Conservation (phyloP, 2,888 invertebrate genomes). For the Spisula subtruncata region DNA sequence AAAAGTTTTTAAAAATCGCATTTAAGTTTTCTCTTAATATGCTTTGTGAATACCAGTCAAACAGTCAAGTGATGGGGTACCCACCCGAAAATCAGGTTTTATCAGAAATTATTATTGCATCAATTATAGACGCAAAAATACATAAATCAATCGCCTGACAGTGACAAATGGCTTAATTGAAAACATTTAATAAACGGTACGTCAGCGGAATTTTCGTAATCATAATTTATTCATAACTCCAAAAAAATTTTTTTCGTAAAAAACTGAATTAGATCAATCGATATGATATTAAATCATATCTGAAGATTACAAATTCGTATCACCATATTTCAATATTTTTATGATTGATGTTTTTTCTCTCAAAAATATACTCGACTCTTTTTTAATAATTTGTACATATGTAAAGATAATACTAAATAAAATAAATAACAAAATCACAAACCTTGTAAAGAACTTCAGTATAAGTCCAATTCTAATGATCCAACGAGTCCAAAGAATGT, state of each 20-base stretch:
- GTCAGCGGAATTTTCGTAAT: neutral
- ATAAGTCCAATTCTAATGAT: neutral
- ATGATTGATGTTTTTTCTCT: too few relatives aligned
- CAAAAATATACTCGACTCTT: too few relatives aligned
- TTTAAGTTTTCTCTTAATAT: too few relatives aligned
- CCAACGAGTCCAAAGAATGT: neutral
- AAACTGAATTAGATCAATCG: neutral
- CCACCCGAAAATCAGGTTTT: neutral
- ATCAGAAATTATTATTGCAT: neutral
- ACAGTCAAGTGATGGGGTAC: too few relatives aligned
- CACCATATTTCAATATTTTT: too few relatives aligned
- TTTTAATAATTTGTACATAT: too few relatives aligned
- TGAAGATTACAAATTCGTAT: neutral
- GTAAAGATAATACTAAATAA: too few relatives aligned
- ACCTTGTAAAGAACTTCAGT: neutral
- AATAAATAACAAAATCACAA: neutral
- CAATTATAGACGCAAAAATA: neutral
- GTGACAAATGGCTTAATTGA: constrained; percentile 11
- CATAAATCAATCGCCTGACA: neutral
- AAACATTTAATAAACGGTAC: neutral
- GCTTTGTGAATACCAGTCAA: too few relatives aligned
- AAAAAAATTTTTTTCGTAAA: neutral
- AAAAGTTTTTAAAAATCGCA: too few relatives aligned
- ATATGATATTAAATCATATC: neutral
- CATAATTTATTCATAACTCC: neutral